These are phyloP conservation scores for Montipora cactus DNA, from an alignment of 64 coral and sea anemone genomes.

Conservation along the genomic window DNA sequence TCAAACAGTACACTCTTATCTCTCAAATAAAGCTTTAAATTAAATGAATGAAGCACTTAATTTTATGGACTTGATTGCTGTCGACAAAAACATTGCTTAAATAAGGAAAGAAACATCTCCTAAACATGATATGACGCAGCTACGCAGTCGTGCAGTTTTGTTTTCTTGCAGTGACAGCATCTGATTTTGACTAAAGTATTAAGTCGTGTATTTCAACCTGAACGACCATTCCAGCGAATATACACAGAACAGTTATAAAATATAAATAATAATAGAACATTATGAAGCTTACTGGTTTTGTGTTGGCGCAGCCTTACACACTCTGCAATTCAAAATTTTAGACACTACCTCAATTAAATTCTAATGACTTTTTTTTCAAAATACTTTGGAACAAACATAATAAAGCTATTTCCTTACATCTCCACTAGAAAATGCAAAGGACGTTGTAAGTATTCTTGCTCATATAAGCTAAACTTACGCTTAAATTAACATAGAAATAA, in stretches of 20 bases:
- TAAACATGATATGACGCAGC: background rate
- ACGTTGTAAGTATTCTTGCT: background rate
- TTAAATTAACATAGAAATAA: background rate
- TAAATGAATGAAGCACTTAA: too few species aligned
- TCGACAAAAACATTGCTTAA: background rate
- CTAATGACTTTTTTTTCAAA: too few species aligned
- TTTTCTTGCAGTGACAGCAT: background rate
- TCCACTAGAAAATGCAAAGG: slow-evolving; percentile 11
- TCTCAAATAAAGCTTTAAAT: too few species aligned
- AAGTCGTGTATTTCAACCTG: background rate
- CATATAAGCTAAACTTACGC: background rate
- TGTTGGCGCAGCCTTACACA: background rate
- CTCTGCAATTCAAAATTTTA: background rate
- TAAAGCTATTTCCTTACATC: background rate
- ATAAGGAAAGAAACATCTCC: background rate
- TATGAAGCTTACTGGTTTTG: background rate
- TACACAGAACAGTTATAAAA: background rate
- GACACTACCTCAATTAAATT: too few species aligned
- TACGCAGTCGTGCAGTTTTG: background rate
- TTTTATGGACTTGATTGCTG: background rate
- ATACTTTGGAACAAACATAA: background rate
- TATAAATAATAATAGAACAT: background rate
- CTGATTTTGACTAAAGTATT: background rate
- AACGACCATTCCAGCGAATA: background rate
- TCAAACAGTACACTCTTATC: background rate